Base-by-base conservation (phyloP, 2,888 invertebrate species). In the Axea sp. region DNA sequence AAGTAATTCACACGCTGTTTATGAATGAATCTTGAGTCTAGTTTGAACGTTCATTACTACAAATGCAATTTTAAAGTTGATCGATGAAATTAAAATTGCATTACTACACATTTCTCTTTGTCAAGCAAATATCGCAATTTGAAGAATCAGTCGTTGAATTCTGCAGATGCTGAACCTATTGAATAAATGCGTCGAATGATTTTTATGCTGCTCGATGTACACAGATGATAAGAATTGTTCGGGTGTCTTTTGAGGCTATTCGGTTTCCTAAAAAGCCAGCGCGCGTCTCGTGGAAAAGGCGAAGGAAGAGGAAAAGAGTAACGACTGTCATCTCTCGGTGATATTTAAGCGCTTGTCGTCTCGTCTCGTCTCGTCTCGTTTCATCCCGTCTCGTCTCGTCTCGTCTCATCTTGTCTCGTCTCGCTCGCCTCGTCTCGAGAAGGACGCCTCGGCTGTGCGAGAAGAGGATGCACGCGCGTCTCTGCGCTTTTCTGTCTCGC, bases 281-380 rank as follows among this genome's bases (percentile, higher is more conserved):
- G 45, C 49, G 51, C 24, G 65, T 9, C 17, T 39, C 30, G 11
- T 26, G 49, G 33, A 68, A 69, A 73, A 62, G 47, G 37, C 65
- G 57, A 53, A 64, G 68, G 51, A 68, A 69, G 65, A 67, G 62
- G 60, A 72, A 73, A 68, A 73, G 68, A 43, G 76, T 59, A 73
- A 72, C 65, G 65, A 59, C 57, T 62, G 68, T 74, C 73, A 64
- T 60, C 45, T 74, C 68, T 69, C 53, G 47, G 51, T 64, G 59
- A 53, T 45, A 62, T 59, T 64, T 64, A 67, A 69, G 68, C 60
- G 51, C 53, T 41, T 41, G 39, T 45, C 55, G 68, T 49, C 45
- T n/a, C n/a, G n/a, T n/a, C n/a, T n/a, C n/a, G n/a, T n/a, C n/a
- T n/a, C n/a, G n/a, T n/a, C n/a, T n/a, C n/a, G n/a, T n/a, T n/a